A percentile compares a stretch with the other conserved stretches of the same genome.
Evolutionary conservation across 2,888 invertebrate genomes (phyloP).

Genomic region (Osmoderma eremita): DNA sequence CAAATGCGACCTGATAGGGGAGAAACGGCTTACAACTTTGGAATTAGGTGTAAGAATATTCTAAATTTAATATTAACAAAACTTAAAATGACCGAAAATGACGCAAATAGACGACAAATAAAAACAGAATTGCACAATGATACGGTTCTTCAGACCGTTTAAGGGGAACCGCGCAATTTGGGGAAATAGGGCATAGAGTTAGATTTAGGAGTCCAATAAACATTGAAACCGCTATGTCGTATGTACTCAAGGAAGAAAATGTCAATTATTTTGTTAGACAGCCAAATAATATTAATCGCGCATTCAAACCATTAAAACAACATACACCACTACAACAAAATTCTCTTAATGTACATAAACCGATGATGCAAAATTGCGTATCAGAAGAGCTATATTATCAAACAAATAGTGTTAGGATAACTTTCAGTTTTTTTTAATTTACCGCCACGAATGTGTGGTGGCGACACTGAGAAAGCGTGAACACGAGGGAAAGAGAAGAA

Average conservation of each 20-base stretch:
- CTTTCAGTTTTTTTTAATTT: neutral
- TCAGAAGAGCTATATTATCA: conserved; percentile 9
- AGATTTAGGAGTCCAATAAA: conserved; percentile 18
- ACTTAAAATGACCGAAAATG: conserved; percentile 10
- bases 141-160: conserved; percentile 26
- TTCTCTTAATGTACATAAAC: neutral
- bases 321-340: conserved; percentile 3
- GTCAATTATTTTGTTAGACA: conserved; percentile 14
- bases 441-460: no score
- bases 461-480: no score
- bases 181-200: conserved; percentile 23
- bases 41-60: conserved; percentile 9
- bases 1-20: conserved; percentile 11
- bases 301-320: conserved; percentile 1
- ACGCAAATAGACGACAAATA: neutral
- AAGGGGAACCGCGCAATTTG: conserved; percentile 14
- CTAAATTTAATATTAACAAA: conserved; percentile 22
- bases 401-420: no score
- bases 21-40: conserved; percentile 26
- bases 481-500: no score
- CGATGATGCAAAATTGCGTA: neutral
- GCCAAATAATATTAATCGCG: conserved; percentile 5
- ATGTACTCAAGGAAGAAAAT: conserved; percentile 16
- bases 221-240: conserved; percentile 20
- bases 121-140: neutral